Base-by-base conservation (phyloP, 2,888 invertebrate species). In the Lycaena phlaeas region DNA sequence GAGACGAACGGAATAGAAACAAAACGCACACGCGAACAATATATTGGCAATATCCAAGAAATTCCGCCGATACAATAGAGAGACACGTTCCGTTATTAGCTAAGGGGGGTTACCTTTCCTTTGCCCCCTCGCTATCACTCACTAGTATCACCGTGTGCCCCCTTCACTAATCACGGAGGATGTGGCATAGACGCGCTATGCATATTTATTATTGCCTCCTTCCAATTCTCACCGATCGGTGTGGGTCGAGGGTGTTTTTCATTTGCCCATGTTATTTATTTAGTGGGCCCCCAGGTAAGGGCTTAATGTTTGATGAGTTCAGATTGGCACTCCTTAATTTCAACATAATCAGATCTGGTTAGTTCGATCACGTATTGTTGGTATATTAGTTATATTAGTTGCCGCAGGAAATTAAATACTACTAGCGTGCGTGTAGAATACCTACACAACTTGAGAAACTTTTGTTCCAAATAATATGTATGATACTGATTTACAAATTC, bases 31-130 rank as follows among this genome's bases (percentile, higher is more conserved):
- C 75, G 74, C 70, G 75, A 75, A 65, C 73, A 64, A 63, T 64
- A 70, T 78, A 84, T 81, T 81, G 79, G 69, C 78, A 81, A 82
- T 82, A 81, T 77, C 75, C 73, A 76, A 76, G 81, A 75, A 74
- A 73, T 71, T 70, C 70, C 64, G 53, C 64, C 72, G 68, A 77
- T 77, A 81, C 78, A 75, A 78, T 68, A 63, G 69, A 72, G 70
- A 74, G 73, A 74, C 65, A 64, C 63, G 62, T 59, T 48, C 61
- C 66, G 68, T 82, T 84, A 82, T 82, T 84, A 81, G 82, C 77
- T 68, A 59, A n/a, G 73, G 78, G 72, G 72, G 70, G 64, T 68
- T 63, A 67, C 30, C 39, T 29, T 68, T 68, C 65, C 67, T 61
- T 54, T 61, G 59, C 74, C 70, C 79, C 78, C 74, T 68, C 62